Evolutionary conservation across 2,797 vertebrate species (phyloP), one percentile per base, ranked within the genome.

Genomic region (Podarcis lilfordi): DNA sequence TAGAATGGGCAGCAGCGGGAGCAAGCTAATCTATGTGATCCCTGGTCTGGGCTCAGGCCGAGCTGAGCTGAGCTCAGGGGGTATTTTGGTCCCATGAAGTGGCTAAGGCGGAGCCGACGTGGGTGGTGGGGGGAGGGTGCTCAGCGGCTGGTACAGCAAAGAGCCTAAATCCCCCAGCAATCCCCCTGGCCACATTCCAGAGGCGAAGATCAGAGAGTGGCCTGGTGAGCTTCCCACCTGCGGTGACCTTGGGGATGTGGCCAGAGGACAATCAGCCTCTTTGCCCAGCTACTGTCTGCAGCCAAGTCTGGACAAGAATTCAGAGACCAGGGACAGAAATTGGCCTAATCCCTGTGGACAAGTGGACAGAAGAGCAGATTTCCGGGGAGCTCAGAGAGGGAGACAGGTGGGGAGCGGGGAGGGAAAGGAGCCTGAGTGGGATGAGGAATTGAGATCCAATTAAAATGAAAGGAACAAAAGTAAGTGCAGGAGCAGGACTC

Each of bases 1-100:
- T 11, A 59, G 43, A 89, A 86, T 86, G 83, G 76, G 80, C 76
- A 92, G 89, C 92, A 94, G 89, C 86, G 89, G 89, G 88, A 92
- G 86, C 75, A 82, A 32, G 71, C 78, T 90, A 86, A 93, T 89
- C 89, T 79, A 64, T 77, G 88, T 50, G 78, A 87, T 86, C 86
- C 59, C 69, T 61, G 83, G n/a, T 8, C n/a, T 68, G 71, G 88
- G 23, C 59, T 66, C 23, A 40, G 45, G 37, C 25, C 9, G 21
- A 10, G 50, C 55, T 55, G 40, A 35, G 86, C 82, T 90, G 89
- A 87, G 89, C 89, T 84, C 89, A 90, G n/a, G 76, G 76, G 86
- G 88, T 90, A 90, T 90, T 90, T 90, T 87, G 61, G 89, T 89
- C 88, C 40, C 84, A 76, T 86, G 78, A 89, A 89, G 88, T 82